These are phyloP conservation scores for Ammodramus savannarum DNA, from an alignment of 2,113 vertebrate genomes.

Conservation along the genomic window DNA sequence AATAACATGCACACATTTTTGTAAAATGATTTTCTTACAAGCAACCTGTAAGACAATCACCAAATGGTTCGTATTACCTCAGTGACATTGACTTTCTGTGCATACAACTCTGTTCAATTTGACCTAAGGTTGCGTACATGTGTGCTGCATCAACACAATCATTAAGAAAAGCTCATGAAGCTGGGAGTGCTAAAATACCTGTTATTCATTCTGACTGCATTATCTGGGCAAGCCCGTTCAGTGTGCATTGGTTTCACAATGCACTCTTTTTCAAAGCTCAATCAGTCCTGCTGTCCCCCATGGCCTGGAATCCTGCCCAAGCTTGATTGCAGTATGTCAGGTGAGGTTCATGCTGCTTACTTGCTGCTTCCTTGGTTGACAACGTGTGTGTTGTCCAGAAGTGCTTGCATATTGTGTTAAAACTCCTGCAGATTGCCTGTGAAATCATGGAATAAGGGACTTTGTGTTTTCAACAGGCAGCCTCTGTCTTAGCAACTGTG, in stretches of 20 bases:
- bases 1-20: neutral
- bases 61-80: neutral
- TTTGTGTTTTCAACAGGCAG: neutral
- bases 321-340: neutral
- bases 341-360: neutral
- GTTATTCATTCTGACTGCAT: neutral
- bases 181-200: neutral
- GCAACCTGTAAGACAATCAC: neutral
- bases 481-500: neutral
- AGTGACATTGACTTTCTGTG: neutral
- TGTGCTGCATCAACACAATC: neutral
- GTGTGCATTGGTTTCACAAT: neutral
- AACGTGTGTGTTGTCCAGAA: neutral
- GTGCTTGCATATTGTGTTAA: neutral
- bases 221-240: neutral
- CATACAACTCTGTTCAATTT: neutral
- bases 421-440: neutral
- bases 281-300: neutral
- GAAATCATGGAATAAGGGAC: neutral
- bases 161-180: neutral
- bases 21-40: neutral
- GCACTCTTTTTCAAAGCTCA: neutral
- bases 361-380: neutral
- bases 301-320: neutral
- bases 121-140: neutral